Percentiles rank a stretch among this genome's conserved stretches.
These are phyloP conservation scores for Nephrocerus scutellatus DNA, from an alignment of 2,888 invertebrate species.

Conservation along the genomic window DNA sequence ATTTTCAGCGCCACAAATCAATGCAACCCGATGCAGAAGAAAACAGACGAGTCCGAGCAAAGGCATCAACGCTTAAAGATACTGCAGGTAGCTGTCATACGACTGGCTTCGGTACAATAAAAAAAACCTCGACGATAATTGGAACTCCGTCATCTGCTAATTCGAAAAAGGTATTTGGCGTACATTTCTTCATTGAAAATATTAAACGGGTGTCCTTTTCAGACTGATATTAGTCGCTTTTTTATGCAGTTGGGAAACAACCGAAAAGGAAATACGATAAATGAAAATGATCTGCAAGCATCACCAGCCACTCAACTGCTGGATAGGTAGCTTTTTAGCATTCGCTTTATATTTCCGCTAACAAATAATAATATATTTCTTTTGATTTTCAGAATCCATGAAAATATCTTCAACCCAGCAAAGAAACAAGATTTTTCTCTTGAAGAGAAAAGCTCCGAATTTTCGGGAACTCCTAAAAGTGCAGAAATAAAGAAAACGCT, in stretches of 20 bases:
- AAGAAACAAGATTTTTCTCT: conserved; percentile 1
- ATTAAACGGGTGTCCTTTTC: conserved; percentile 2
- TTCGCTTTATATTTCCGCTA: too few species aligned
- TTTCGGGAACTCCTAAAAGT: too few species aligned
- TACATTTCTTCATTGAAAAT: not conserved
- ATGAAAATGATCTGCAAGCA: conserved; percentile 15
- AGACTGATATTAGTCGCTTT: conserved; percentile 39
- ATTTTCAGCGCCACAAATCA: conserved; percentile 39
- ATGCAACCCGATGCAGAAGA: conserved; percentile 43
- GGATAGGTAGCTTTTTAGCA: conserved; percentile 26
- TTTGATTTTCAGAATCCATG: conserved; percentile 27
- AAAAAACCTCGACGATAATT: conserved; percentile 21
- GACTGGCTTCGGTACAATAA: conserved; percentile 17
- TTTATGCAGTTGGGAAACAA: conserved; percentile 27
- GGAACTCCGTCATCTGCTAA: conserved; percentile 19
- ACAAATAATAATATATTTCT: too few species aligned
- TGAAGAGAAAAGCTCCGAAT: not conserved
- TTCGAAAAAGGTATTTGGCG: conserved; percentile 27
- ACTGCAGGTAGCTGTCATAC: conserved; percentile 15
- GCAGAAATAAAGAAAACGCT: not conserved
- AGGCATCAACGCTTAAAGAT: conserved; percentile 26
- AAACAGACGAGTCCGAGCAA: conserved; percentile 31
- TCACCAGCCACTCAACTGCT: conserved; percentile 37
- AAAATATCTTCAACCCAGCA: conserved; percentile 27
- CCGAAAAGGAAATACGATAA: conserved; percentile 7